Conservation (phyloP, 2,888 invertebrate genomes). For the Rhabditophanes sp. region DNA sequence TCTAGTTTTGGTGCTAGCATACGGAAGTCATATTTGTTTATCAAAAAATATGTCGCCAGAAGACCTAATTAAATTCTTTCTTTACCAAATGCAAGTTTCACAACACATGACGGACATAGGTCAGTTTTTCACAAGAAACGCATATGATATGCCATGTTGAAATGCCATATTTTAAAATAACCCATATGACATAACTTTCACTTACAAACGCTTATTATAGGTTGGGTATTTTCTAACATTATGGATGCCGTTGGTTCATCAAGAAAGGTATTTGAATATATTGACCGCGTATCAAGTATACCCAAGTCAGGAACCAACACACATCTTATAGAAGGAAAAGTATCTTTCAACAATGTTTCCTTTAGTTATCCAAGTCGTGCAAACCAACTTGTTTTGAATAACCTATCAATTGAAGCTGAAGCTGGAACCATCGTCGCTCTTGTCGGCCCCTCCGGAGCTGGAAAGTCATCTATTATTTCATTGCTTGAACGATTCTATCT, state of each 20-base stretch:
- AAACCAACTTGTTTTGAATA: slow-evolving; percentile 58
- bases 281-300: slow-evolving; percentile 26
- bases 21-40: slow-evolving; percentile 47
- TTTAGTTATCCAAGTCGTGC: slow-evolving; percentile 71
- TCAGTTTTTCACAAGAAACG: too few species aligned
- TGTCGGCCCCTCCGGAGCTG: slow-evolving; percentile 47
- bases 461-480: slow-evolving; percentile 47
- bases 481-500: slow-evolving; percentile 48
- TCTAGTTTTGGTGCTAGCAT: slow-evolving; percentile 44
- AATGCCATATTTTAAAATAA: too few species aligned
- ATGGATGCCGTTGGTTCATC: slow-evolving; percentile 48
- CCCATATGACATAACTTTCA: too few species aligned
- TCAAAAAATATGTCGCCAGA: slow-evolving; percentile 25
- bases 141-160: too few species aligned
- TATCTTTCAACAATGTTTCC: slow-evolving; percentile 57
- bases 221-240: slow-evolving; percentile 46
- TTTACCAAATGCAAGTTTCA: slow-evolving; percentile 47
- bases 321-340: slow-evolving; percentile 52
- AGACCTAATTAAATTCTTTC: slow-evolving; percentile 46
- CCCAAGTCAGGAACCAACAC: slow-evolving; percentile 9
- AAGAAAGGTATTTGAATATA: slow-evolving; percentile 44
- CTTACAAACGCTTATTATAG: too few species aligned
- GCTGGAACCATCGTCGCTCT: slow-evolving; percentile 48
- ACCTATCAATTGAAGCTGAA: slow-evolving; percentile 43
- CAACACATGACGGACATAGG: too few species aligned